Conservation (phyloP, 2,888 invertebrate genomes). For the Mythimna lalbum region DNA sequence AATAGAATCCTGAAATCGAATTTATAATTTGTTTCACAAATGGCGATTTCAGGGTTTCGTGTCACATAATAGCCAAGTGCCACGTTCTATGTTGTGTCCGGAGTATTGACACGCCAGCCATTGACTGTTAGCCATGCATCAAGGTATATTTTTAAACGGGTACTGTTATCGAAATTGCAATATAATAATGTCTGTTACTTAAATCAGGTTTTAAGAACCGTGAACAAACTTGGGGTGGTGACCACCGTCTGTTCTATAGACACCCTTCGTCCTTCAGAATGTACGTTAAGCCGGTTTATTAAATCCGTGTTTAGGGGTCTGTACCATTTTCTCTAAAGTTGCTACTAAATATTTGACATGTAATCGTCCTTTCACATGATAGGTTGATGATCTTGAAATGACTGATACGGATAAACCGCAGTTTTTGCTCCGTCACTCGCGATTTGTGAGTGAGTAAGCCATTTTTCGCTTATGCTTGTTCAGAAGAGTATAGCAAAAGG, state of each 20-base stretch:
- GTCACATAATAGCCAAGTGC: slow-evolving; percentile 19
- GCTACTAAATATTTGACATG: slow-evolving; percentile 9
- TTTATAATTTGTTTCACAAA: slow-evolving; percentile 4
- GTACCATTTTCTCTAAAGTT: background rate
- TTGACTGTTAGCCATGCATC: slow-evolving; percentile 19
- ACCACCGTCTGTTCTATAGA: background rate
- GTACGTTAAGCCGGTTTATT: slow-evolving; percentile 46
- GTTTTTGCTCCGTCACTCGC: slow-evolving; percentile 16
- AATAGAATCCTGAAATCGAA: slow-evolving; percentile 26
- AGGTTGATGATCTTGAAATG: slow-evolving; percentile 40
- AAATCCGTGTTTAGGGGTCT: background rate
- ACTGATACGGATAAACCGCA: slow-evolving; percentile 41
- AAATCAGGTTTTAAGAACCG: slow-evolving; percentile 35
- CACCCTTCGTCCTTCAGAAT: slow-evolving; percentile 36
- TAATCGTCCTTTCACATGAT: slow-evolving; percentile 18
- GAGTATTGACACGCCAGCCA: slow-evolving; percentile 33
- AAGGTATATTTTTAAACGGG: slow-evolving; percentile 11
- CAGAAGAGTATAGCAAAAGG: background rate
- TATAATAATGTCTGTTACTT: slow-evolving; percentile 29
- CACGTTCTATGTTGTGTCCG: slow-evolving; percentile 32
- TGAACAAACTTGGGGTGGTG: slow-evolving; percentile 5
- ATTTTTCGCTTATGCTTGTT: slow-evolving; percentile 3
- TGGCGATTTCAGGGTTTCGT: slow-evolving; percentile 17
- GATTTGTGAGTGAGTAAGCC: background rate
- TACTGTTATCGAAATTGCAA: slow-evolving; percentile 20